A percentile compares a stretch with the other conserved stretches of the same genome.
These are phyloP conservation scores for Boloria selene DNA, from an alignment of 2,888 invertebrate species.

Conservation along the genomic window DNA sequence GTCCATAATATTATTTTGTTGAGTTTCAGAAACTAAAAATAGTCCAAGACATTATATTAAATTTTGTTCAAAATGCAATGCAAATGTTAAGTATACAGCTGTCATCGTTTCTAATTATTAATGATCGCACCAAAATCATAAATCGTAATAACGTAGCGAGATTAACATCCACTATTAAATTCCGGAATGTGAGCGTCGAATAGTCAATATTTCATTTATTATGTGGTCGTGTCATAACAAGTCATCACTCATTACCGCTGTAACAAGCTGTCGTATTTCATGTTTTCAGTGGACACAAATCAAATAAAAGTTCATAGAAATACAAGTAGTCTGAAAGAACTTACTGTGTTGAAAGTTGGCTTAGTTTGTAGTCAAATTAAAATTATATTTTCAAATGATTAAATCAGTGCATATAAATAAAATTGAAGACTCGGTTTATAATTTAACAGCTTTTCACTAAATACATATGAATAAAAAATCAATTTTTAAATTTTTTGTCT, in stretches of 20 bases:
- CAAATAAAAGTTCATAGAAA: neutral
- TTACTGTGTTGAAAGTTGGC: neutral
- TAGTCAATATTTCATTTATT: conserved; percentile 32
- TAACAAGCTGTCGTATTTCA: conserved; percentile 24
- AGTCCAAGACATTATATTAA: no score
- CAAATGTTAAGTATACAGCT: neutral
- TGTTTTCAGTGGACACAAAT: conserved; percentile 4
- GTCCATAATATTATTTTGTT: no score
- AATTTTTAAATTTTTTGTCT: no score
- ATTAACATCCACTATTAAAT: conserved; percentile 32
- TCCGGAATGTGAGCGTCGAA: conserved; percentile 30
- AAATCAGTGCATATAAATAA: no score
- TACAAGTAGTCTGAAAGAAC: no score
- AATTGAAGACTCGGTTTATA: no score
- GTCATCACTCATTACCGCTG: conserved; percentile 25
- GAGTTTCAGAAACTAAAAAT: no score
- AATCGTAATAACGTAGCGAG: conserved; percentile 21
- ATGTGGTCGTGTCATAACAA: conserved; percentile 26
- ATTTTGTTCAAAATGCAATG: neutral
- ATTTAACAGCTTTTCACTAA: no score
- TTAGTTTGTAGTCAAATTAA: no score
- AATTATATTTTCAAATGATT: no score
- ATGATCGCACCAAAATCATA: conserved; percentile 21
- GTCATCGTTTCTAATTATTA: conserved; percentile 7
- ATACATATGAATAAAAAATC: no score